Percentiles rank a stretch among this genome's conserved stretches.
Evolutionary conservation across 2,888 invertebrate genomes (phyloP).

Genomic region (Ophion ventricosus): DNA sequence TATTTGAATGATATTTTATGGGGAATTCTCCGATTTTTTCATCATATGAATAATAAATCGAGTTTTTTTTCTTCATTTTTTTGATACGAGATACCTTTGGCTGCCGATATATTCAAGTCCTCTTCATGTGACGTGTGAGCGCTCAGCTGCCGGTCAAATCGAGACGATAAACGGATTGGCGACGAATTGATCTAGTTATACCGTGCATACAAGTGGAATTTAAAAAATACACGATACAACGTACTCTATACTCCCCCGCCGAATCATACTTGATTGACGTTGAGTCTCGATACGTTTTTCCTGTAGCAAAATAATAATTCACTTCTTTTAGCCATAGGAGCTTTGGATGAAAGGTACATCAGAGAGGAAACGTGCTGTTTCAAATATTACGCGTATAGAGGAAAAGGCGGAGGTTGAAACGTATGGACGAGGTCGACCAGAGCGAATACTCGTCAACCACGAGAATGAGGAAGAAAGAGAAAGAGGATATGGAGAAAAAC

Average conservation of each 20-base stretch:
- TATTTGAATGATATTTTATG: too few species aligned
- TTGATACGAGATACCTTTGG: too few species aligned
- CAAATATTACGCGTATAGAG: conserved; percentile 38
- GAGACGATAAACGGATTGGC: conserved; percentile 19
- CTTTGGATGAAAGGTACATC: conserved; percentile 29
- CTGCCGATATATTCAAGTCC: too few species aligned
- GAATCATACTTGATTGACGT: conserved; percentile 49
- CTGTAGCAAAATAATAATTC: conserved; percentile 32
- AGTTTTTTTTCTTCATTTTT: too few species aligned
- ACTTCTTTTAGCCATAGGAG: conserved; percentile 22
- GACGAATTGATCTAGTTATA: conserved; percentile 39
- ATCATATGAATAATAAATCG: too few species aligned
- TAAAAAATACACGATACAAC: background rate
- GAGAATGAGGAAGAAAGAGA: conserved; percentile 47
- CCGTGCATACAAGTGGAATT: background rate
- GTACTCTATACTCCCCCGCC: background rate
- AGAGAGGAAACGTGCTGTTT: conserved; percentile 8
- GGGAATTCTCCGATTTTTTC: background rate
- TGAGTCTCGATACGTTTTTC: conserved; percentile 32
- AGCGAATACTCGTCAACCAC: conserved; percentile 48
- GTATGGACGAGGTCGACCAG: conserved; percentile 29
- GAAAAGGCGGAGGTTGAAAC: conserved; percentile 27
- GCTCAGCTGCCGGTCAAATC: background rate
- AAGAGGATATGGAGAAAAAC: conserved; percentile 36
- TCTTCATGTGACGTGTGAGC: background rate